A percentile compares a stretch with the other conserved stretches of the same genome.
Evolutionary conservation across 2,888 invertebrate species (phyloP).

Genomic region (Euproctis similis): DNA sequence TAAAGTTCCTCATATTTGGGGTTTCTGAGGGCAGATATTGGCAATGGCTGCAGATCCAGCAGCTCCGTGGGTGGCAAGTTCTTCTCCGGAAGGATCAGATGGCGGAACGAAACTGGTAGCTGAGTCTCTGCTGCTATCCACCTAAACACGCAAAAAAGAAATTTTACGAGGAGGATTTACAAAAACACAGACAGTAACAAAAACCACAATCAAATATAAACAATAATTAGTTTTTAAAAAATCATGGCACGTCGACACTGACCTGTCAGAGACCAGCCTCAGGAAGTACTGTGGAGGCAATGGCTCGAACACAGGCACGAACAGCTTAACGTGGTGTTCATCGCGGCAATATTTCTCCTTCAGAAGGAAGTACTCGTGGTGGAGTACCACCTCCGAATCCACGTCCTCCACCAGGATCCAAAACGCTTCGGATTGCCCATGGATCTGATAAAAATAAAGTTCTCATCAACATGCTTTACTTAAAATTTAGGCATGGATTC

Average conservation of each 20-base stretch:
- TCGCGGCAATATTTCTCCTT: conserved; percentile 96
- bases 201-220: no score
- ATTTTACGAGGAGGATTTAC: no score
- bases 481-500: no score
- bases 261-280: conserved; percentile 88
- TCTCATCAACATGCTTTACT: no score
- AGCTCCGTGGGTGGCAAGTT: conserved; percentile 98
- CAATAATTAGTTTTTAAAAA: no score
- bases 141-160: no score
- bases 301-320: conserved; percentile 98
- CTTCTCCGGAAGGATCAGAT: conserved; percentile 97
- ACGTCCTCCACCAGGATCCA: conserved; percentile 93
- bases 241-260: conserved; percentile 8
- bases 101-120: conserved; percentile 97
- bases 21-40: conserved; percentile 93
- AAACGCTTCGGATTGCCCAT: conserved; percentile 88
- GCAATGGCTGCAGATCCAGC: conserved; percentile 96
- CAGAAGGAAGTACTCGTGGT: conserved; percentile 95
- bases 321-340: conserved; percentile 97
- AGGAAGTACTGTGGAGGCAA: conserved; percentile 98
- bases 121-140: conserved; percentile 98
- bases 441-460: conserved; percentile 72
- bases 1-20: conserved; percentile 90
- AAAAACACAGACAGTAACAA: no score
- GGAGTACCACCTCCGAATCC: conserved; percentile 92